A percentile compares a stretch with the other conserved stretches of the same genome.
Evolutionary conservation across 2,888 invertebrate species (phyloP).

Genomic region (Cryptophagus acutangulus): DNA sequence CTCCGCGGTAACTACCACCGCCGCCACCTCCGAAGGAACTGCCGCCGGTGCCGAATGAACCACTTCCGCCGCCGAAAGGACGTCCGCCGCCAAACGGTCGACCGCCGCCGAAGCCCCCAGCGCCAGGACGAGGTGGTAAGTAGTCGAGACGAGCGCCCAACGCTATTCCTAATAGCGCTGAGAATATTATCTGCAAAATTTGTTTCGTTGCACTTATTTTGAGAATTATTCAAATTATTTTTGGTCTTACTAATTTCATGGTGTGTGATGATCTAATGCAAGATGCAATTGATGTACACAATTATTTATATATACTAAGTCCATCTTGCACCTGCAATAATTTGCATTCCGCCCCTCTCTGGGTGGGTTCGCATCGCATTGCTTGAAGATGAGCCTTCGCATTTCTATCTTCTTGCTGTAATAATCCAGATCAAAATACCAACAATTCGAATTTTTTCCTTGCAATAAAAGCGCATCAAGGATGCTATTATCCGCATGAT

Average conservation of each 20-base stretch:
- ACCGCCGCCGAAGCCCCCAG: conserved; percentile 44
- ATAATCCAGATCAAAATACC: conserved; percentile 7
- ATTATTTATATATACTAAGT: conserved; percentile 28
- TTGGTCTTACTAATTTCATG: conserved; percentile 32
- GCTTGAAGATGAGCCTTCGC: conserved; percentile 17
- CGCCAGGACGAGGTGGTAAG: conserved; percentile 54
- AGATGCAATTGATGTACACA: conserved; percentile 14
- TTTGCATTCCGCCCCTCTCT: conserved; percentile 23
- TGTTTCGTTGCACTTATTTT: background rate
- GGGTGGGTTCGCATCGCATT: conserved; percentile 14
- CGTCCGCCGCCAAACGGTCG: conserved; percentile 22
- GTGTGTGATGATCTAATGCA: conserved; percentile 24
- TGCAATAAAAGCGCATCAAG: no score
- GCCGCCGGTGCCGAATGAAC: no score
- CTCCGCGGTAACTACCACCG: conserved; percentile 27
- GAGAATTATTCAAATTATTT: background rate
- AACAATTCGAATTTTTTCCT: no score
- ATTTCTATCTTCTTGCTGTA: conserved; percentile 12
- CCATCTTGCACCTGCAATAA: conserved; percentile 21
- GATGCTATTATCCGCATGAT: no score
- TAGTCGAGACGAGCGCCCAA: conserved; percentile 56
- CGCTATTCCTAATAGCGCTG: conserved; percentile 45
- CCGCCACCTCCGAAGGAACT: conserved; percentile 27
- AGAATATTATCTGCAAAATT: conserved; percentile 48
- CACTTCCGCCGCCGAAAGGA: conserved; percentile 13